Evolutionary conservation across 2,888 invertebrate genomes (phyloP), one percentile per base, ranked within the genome.

Genomic region (Synergus gifuensis): DNA sequence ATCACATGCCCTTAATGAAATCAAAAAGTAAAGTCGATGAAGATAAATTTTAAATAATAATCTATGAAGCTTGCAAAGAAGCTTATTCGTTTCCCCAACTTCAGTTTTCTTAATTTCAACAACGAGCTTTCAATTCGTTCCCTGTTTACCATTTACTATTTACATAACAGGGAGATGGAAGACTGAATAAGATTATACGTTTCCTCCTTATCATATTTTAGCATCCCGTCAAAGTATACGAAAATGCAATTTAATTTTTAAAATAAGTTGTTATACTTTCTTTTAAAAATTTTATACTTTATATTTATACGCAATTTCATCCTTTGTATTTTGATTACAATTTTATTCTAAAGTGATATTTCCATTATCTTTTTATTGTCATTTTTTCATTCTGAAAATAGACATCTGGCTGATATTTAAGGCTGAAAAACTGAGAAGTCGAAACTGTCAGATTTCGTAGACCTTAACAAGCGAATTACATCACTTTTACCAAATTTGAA

Each of bases 141-240:
- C 40, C 40, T 82, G 44, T 79, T 82, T 78, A 79, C 79, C 40
- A 42, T 76, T 79, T 76, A 22, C 63, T 83, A 58, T 83, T 79
- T 79, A 76, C 79, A 12, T 46, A 73, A 44, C 28, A 58, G 73
- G 44, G 78, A 83, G 49, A 54, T 49, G 69, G 69, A 69, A 69
- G 46, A 12, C 28, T 28, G 69, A 58, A 63, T 42, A 78, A 73
- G 77, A 79, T 69, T 49, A 28, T 28, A 44, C 28, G 3, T 49
- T 42, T 67, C 63, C 69, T 82, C 58, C 80, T 76, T 79, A 63
- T 79, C 73, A 76, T 81, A 76, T 73, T 69, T 22, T 22, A 44
- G 44, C 63, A 76, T 78, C 14, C 78, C 46, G 42, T 76, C 46
- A 49, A 76, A 80, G 78, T 79, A 77, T 63, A 77, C 60, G 62